These are phyloP conservation scores for Syngnathus scovelli DNA, from an alignment of 2,113 vertebrate species.

Conservation along the genomic window DNA sequence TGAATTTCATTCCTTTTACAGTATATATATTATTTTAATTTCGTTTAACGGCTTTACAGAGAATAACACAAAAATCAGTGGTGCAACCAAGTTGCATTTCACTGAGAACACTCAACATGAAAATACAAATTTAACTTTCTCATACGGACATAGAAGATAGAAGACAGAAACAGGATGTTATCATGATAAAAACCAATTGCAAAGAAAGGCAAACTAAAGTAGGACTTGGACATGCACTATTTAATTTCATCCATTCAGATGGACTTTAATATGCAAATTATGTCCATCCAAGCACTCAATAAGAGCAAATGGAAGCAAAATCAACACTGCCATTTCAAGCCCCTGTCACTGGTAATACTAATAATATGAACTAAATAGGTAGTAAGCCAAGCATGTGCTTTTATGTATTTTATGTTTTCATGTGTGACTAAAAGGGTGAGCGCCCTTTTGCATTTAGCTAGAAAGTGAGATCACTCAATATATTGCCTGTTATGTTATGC, in stretches of 20 bases:
- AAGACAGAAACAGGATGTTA: conserved; percentile 7
- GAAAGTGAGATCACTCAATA: not conserved
- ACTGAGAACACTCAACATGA: conserved; percentile 35
- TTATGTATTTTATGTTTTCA: not conserved
- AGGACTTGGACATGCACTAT: conserved; percentile 12
- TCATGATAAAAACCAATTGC: not conserved
- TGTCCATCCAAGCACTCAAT: conserved; percentile 11
- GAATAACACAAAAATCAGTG: conserved; percentile 35
- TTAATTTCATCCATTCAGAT: conserved; percentile 29
- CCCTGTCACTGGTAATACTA: not conserved
- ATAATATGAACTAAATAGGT: not conserved
- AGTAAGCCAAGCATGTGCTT: not conserved
- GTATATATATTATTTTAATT: conserved; percentile 8
- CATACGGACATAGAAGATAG: conserved; percentile 3
- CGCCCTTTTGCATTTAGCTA: not conserved
- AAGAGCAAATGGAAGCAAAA: conserved; percentile 20
- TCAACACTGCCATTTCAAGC: conserved; percentile 10
- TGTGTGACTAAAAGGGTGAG: not conserved
- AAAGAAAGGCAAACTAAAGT: not conserved
- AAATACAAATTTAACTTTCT: conserved; percentile 12
- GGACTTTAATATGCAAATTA: conserved; percentile 27
- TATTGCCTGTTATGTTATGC: not conserved
- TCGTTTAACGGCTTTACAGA: conserved; percentile 30
- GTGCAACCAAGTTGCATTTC: conserved; percentile 37
- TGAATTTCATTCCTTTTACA: conserved; percentile 40